Conservation (phyloP, 2,797 vertebrate species). For the Smutsia temminckii region DNA sequence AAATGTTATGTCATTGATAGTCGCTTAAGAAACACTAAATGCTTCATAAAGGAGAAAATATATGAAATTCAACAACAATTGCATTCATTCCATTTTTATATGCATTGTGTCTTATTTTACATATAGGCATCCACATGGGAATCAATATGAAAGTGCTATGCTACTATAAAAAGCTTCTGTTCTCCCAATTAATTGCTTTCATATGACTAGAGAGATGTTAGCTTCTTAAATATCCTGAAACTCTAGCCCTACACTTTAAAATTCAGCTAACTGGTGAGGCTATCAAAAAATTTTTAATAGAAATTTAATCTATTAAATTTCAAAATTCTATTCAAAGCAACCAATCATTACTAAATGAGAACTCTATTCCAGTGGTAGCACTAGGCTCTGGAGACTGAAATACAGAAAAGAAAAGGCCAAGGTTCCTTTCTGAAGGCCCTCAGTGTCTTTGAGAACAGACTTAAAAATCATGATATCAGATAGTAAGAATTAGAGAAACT, state of each 20-base stretch:
- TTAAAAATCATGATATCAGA: not conserved
- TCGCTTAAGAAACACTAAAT: not conserved
- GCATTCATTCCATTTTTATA: conserved; percentile 9
- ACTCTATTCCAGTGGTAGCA: not conserved
- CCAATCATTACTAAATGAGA: not conserved
- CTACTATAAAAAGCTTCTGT: conserved; percentile 40
- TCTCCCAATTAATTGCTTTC: conserved; percentile 18
- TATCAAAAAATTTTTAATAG: not conserved
- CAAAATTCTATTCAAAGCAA: not conserved
- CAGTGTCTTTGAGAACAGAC: not conserved
- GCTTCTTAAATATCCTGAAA: not conserved
- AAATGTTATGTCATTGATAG: not conserved
- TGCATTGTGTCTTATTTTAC: not conserved
- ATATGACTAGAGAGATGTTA: not conserved
- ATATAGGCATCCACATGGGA: not conserved
- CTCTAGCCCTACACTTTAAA: conserved; percentile 17
- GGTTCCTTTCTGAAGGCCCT: not conserved
- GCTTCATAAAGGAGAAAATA: not conserved
- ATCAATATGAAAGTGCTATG: not conserved
- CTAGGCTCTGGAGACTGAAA: not conserved
- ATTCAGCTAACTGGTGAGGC: not conserved
- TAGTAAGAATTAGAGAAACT: not conserved
- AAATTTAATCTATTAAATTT: not conserved
- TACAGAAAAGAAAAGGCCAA: not conserved
- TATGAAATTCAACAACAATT: not conserved